Conservation (phyloP, 2,888 invertebrate species). For the Cheilosia urbana region DNA sequence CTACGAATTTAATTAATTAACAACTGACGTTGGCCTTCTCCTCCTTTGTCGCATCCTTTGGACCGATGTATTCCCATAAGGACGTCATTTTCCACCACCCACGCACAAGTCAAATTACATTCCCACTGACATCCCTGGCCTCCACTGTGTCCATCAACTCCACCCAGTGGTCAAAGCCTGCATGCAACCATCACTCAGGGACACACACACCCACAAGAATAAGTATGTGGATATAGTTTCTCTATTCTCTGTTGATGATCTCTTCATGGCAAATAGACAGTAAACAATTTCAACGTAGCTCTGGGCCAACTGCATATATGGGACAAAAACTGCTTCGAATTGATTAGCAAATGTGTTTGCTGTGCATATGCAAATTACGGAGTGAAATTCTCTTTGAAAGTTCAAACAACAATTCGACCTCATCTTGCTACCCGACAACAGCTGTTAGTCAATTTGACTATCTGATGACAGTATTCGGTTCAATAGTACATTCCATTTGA, state of each 20-base stretch:
- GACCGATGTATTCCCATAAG: conserved; percentile 31
- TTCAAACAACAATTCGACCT: conserved; percentile 11
- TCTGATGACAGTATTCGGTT: background rate
- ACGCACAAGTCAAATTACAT: conserved; percentile 56
- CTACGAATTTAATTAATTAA: conserved; percentile 31
- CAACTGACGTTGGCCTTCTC: background rate
- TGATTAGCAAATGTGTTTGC: conserved; percentile 67
- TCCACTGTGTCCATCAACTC: conserved; percentile 22
- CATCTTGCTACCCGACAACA: background rate
- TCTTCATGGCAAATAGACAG: conserved; percentile 32
- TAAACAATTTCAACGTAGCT: conserved; percentile 31
- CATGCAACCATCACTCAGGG: conserved; percentile 31
- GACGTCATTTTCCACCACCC: conserved; percentile 43
- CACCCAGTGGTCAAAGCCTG: conserved; percentile 24
- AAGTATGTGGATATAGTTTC: background rate
- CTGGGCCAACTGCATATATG: background rate
- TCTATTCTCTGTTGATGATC: conserved; percentile 24
- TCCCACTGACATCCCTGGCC: conserved; percentile 29
- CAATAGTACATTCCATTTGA: conserved; percentile 16
- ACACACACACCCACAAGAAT: background rate
- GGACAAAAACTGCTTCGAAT: conserved; percentile 41
- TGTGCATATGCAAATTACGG: conserved; percentile 55
- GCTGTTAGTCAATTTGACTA: conserved; percentile 11
- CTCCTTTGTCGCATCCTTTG: background rate
- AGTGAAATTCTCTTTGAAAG: conserved; percentile 16